These are phyloP conservation scores for Drosophila rufa DNA, from an alignment of 1,140 invertebrate genomes.

Conservation along the genomic window DNA sequence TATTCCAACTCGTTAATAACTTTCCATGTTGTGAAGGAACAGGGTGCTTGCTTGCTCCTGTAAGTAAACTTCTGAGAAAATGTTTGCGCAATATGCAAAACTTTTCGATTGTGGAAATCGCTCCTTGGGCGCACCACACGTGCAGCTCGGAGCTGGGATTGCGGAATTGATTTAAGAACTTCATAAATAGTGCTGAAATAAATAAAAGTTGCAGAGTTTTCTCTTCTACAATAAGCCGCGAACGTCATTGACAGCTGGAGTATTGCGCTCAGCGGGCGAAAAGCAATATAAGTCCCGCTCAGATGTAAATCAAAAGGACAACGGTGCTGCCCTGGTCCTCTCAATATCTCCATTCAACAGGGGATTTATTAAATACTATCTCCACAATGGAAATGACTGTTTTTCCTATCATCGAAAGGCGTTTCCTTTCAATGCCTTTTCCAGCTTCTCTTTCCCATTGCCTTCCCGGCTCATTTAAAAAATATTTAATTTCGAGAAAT, in stretches of 20 bases:
- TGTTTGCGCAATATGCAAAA: constrained; percentile 34
- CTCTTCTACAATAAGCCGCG: neutral
- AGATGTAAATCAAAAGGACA: constrained; percentile 1
- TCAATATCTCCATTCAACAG: constrained; percentile 27
- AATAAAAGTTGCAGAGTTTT: constrained; percentile 6
- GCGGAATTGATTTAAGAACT: constrained; percentile 37
- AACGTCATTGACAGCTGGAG: constrained; percentile 24
- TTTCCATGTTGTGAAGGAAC: constrained; percentile 24
- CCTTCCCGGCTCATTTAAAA: constrained; percentile 20
- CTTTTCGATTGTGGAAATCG: constrained; percentile 44
- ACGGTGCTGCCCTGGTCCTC: neutral
- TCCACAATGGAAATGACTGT: constrained; percentile 28
- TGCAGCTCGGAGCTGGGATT: constrained; percentile 8
- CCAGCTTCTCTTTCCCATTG: neutral
- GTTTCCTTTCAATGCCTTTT: neutral
- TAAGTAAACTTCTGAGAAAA: constrained; percentile 44
- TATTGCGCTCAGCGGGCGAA: neutral
- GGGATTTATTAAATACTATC: constrained; percentile 36
- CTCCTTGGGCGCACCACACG: constrained; percentile 26
- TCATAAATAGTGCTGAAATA: constrained; percentile 20
- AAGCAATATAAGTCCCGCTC: constrained; percentile 30
- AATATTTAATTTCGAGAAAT: constrained; percentile 50
- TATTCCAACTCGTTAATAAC: constrained; percentile 38
- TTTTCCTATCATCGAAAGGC: constrained; percentile 12
- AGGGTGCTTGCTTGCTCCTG: constrained; percentile 19